Evolutionary conservation across 2,888 invertebrate genomes (phyloP).

Genomic region (Palloptera scutellata): DNA sequence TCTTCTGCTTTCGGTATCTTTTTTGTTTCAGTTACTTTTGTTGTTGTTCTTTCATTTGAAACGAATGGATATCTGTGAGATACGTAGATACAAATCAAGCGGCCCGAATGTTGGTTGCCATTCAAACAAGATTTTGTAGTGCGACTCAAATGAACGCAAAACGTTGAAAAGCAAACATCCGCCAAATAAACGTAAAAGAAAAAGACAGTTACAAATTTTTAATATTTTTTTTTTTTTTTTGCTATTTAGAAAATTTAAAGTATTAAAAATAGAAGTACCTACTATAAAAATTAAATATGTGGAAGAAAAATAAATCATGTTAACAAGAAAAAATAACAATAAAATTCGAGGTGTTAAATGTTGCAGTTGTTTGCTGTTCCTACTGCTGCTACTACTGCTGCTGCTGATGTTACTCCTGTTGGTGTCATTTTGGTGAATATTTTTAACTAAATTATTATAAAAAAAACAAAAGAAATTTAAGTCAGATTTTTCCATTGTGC

Average conservation of each 20-base stretch:
- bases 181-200: slow-evolving; percentile 43
- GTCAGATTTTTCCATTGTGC: too few relatives aligned
- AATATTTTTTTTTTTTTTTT: neutral
- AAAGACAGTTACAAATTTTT: slow-evolving; percentile 3
- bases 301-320: neutral
- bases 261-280: neutral
- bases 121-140: slow-evolving; percentile 55
- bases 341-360: neutral
- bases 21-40: neutral
- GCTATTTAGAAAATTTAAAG: neutral
- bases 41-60: slow-evolving; percentile 20
- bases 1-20: too few relatives aligned
- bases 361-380: neutral
- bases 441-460: too few relatives aligned
- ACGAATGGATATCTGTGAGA: slow-evolving; percentile 52
- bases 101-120: slow-evolving; percentile 39
- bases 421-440: neutral
- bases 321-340: slow-evolving; percentile 3
- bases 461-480: too few relatives aligned
- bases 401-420: slow-evolving; percentile 5
- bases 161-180: slow-evolving; percentile 66
- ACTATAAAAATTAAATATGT: neutral
- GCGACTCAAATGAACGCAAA: slow-evolving; percentile 65
- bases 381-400: neutral
- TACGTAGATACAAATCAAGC: slow-evolving; percentile 47